These are phyloP conservation scores for Argya squamiceps DNA, from an alignment of 2,797 vertebrate species.

Conservation along the genomic window DNA sequence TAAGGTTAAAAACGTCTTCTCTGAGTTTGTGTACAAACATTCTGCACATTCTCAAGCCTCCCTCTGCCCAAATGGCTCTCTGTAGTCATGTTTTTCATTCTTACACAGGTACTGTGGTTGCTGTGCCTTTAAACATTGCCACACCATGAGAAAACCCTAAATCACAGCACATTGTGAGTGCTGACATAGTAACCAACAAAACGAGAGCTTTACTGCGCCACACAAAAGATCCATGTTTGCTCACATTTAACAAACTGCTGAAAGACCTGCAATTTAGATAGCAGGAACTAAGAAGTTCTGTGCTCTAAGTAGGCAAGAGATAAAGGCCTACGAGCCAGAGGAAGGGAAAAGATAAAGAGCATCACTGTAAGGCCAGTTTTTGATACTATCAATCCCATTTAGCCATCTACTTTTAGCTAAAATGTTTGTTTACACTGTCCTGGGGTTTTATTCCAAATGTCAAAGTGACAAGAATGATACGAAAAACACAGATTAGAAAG, in stretches of 20 bases:
- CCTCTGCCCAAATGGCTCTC: not conserved
- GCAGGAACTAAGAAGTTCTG: conserved; percentile 10
- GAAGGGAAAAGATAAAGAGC: conserved; percentile 23
- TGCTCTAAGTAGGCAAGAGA: not conserved
- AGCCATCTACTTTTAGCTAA: conserved; percentile 18
- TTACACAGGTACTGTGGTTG: not conserved
- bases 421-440: conserved; percentile 23
- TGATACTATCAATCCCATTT: conserved; percentile 31
- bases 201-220: not conserved
- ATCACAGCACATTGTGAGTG: not conserved
- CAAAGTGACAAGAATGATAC: not conserved
- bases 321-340: conserved; percentile 6
- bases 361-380: not conserved
- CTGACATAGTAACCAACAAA: not conserved
- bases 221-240: conserved; percentile 39
- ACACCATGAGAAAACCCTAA: not conserved
- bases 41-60: not conserved
- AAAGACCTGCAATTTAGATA: conserved; percentile 46
- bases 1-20: conserved; percentile 26
- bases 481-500: conserved; percentile 35
- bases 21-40: not conserved
- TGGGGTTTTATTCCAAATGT: conserved; percentile 31
- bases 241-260: not conserved
- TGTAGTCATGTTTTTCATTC: not conserved
- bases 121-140: not conserved